Evolutionary conservation across 2,113 vertebrate genomes (phyloP), one percentile per base, ranked within the genome.

Genomic region (Junco hyemalis): DNA sequence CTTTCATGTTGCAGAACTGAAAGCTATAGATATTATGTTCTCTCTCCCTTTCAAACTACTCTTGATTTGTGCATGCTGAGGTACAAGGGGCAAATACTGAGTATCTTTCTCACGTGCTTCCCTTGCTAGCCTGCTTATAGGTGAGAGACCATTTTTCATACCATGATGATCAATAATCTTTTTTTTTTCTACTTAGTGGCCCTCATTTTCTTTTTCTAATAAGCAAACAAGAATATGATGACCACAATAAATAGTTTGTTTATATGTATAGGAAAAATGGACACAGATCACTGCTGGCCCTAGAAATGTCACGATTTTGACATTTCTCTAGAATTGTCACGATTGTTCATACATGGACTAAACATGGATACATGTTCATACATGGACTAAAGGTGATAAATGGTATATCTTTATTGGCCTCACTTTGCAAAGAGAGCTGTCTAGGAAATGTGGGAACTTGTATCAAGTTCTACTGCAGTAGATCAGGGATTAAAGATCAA

Each of bases 401-500:
- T 7, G 2, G 3, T 14, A 7, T 36, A 44, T 9, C 36, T 82
- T 26, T n/a, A 9, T 6, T 38, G 38, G 25, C 20, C 14, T 91
- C 35, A 42, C 7, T 11, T 28, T 59, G 44, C 48, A 68, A 87
- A 80, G 60, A 22, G 24, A 47, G 28, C 38, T 70, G 17, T 86
- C 68, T 59, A 73, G 38, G 59, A 91, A 72, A 72, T 1, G 7
- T 53, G 33, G 45, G 38, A 33, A 1, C 5, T 61, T 91, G 26
- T 45, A 51, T 85, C 61, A 35, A 64, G 40, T 80, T 94, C 68
- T 77, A 31, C 76, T 74, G 56, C 68, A 88, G 65, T 74, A 93
- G 79, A 78, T 94, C 51, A 79, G 40, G 63, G 92, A 88, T 93
- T 96, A 95, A 93, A 94, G 87, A 96, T 90, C 93, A 94, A 85